Base-by-base conservation (phyloP, 1,140 invertebrate species). In the Drosophila lowei region DNA sequence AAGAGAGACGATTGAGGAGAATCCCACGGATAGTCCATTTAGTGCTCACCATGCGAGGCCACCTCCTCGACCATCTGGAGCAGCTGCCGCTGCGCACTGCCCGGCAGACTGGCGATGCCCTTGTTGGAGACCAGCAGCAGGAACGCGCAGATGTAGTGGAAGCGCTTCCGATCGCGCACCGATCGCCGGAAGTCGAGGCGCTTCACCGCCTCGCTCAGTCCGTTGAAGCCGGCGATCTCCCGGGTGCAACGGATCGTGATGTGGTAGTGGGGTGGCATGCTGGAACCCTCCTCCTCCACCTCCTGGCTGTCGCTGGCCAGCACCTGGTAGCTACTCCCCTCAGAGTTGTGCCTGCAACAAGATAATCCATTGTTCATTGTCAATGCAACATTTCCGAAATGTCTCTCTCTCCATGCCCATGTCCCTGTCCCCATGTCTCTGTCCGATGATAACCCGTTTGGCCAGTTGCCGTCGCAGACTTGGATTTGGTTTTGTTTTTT, bases 71-170 rank as follows among this genome's bases (percentile, higher is more conserved):
- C 92, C 94, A 99, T 98, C 84, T 95, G 96, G 72, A 99, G 95
- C 16, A 99, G 93, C 50, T 97, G 95, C 90, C 98, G 97, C 91
- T 99, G 97, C 28, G 97, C 97, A 77, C 97, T 97, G 21, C 98
- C 98, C 70, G 97, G 97, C 21, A 99, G 93, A 41, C 84, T 91
- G 50, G 95, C 94, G 79, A 98, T 93, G 79, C 95, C 95, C 90
- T 97, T 95, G 56, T 95, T 95, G 47, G 96, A 95, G 34, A 99
- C 95, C 43, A 99, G 92, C 28, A 99, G 93, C 56, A 99, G 92
- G 38, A 99, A 93, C 77, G 98, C 97, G 85, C 97, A 98, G 77
- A 99, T 98, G 92, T 99, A 99, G 92, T 98, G 98, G 92, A 99
- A 99, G 55, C 98, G 93, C 54, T 97, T 94, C 13, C 97, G 96